Evolutionary conservation across 2,888 invertebrate species (phyloP), one percentile per base, ranked within the genome.

Genomic region (Cosmia trapezina): DNA sequence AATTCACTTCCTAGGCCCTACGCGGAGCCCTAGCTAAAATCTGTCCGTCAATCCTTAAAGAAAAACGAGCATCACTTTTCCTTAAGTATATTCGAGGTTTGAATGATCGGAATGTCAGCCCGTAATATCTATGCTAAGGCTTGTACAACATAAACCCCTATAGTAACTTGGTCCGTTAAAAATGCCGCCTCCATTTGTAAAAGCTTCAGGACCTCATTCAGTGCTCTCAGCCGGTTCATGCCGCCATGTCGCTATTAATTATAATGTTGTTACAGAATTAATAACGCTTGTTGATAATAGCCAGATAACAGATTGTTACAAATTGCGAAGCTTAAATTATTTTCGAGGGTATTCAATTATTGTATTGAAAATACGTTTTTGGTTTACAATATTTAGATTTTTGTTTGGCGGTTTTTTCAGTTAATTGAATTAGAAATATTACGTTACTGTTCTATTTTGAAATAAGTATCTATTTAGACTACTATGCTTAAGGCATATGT

Each of bases 171-270:
- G 6, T 8, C 2, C 1, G 3, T 19, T 59, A 33, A 64, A 65
- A 67, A 61, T 88, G 74, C 87, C 91, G 54, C 75, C 83, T 93
- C 91, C 88, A 85, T 51, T 33, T 7, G 6, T 79, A 64, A 1
- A 5, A 41, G 64, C 53, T 76, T 81, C 81, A 0, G 11, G 81
- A 22, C 63, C 76, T 93, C 91, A 93, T 93, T 90, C 86, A 93
- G 89, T 93, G 78, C 86, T 86, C 87, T 69, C 80, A 78, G 86
- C 84, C 87, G 90, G 92, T 93, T 91, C 89, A 92, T 91, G 86
- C 86, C 83, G 85, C 82, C 85, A 83, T 83, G 78, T 73, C 72
- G 84, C 90, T 87, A 93, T 93, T 92, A 91, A 93, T 93, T 91
- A 92, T 90, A 86, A 90, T 89, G 88, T 89, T 86, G 85, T 80